Conservation (phyloP, 2,797 vertebrate species). For the Emys orbicularis region DNA sequence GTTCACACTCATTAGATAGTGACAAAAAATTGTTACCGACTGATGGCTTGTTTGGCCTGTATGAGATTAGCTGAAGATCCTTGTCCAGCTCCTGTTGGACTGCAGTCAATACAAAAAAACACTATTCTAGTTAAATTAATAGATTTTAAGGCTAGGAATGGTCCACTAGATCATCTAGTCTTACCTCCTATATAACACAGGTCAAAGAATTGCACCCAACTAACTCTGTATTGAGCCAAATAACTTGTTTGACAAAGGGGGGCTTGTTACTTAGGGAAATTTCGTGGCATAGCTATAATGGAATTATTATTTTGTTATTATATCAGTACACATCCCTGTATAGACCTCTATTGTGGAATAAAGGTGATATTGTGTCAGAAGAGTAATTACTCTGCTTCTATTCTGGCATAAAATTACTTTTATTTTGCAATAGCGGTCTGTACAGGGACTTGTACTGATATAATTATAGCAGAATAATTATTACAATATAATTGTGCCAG, state of each 20-base stretch:
- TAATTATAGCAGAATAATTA: neutral
- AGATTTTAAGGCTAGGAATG: neutral
- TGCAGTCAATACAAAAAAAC: neutral
- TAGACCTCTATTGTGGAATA: neutral
- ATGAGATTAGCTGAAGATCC: neutral
- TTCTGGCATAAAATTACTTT: neutral
- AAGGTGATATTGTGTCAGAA: accelerated
- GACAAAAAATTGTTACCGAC: neutral
- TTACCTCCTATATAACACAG: neutral
- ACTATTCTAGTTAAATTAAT: neutral
- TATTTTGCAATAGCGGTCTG: neutral
- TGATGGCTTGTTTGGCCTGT: neutral
- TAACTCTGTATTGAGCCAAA: neutral
- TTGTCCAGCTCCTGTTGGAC: neutral
- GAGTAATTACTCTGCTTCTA: neutral
- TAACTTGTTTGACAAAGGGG: neutral
- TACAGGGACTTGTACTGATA: neutral
- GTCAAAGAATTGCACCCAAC: neutral
- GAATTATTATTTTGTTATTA: neutral
- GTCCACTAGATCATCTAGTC: neutral
- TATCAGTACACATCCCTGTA: neutral
- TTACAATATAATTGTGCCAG: neutral
- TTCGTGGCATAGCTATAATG: neutral
- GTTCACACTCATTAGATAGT: neutral
- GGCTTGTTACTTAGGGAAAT: neutral